phyloP scores from a whole-genome alignment of 64 coral and sea anemone species.

The Porites lutea region DNA sequence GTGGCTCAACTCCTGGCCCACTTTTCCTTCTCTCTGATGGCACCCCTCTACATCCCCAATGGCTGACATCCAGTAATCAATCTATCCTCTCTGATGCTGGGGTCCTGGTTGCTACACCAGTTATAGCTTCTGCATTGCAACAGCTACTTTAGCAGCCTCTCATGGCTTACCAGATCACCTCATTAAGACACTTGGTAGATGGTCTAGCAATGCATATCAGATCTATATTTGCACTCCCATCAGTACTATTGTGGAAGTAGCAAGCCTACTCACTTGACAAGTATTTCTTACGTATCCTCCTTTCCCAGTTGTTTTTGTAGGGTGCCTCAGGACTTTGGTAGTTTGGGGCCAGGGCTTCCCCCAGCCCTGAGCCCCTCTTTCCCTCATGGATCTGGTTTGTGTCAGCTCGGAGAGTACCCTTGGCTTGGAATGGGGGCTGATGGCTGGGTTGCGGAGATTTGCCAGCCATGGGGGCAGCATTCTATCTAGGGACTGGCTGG shows the following conservation, averaged over 20 bases:
- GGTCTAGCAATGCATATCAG: constrained; percentile 36
- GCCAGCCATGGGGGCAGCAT: not conserved
- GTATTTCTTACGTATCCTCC: too few species aligned
- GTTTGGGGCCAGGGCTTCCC: too few species aligned
- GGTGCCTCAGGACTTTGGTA: too few species aligned
- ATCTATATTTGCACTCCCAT: not conserved
- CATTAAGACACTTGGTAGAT: not conserved
- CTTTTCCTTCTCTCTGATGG: not conserved
- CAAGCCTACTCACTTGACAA: too few species aligned
- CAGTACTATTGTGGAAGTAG: too few species aligned
- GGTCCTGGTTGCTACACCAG: not conserved
- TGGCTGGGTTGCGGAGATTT: not conserved
- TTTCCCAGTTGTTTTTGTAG: too few species aligned
- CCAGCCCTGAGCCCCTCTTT: not conserved
- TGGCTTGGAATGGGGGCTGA: too few species aligned
- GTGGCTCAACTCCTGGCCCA: too few species aligned
- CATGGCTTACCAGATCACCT: not conserved
- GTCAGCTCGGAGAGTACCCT: not conserved
- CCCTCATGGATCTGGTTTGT: not conserved
- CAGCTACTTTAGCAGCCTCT: constrained; percentile 36
- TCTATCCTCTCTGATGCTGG: constrained; percentile 4
- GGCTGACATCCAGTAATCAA: not conserved
- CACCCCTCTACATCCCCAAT: not conserved
- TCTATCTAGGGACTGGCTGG: not conserved
- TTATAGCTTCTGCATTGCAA: too few species aligned